Conservation (phyloP, 2,113 vertebrate species). For the Hystrix brachyura region DNA sequence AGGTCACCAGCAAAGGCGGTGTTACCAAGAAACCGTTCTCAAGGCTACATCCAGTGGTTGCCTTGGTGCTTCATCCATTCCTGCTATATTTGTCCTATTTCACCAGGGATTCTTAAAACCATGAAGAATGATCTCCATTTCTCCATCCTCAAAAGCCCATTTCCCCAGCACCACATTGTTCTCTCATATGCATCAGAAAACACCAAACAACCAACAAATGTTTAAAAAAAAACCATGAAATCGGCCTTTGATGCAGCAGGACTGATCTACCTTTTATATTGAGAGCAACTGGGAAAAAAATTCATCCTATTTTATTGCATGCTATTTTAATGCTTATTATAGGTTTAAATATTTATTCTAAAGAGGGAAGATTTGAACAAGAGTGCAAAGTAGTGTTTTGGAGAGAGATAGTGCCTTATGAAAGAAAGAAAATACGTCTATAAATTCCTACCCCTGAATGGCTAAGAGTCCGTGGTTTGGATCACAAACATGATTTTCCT, state of each 20-base stretch:
- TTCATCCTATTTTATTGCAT: not conserved
- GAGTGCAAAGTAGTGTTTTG: not conserved
- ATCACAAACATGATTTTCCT: not conserved
- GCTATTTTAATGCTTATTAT: not conserved
- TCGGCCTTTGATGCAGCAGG: not conserved
- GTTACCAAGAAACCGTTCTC: not conserved
- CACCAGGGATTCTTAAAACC: not conserved
- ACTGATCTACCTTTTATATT: not conserved
- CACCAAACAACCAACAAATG: not conserved
- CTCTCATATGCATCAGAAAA: not conserved
- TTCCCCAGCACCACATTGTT: not conserved
- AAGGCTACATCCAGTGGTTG: not conserved
- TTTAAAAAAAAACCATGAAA: not conserved
- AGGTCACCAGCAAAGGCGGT: not conserved
- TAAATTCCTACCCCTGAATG: not conserved
- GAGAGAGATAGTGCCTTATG: not conserved
- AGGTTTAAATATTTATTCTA: not conserved
- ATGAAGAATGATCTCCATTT: no score
- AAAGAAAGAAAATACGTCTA: not conserved
- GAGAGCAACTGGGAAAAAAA: not conserved
- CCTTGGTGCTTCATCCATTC: not conserved
- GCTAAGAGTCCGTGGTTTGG: not conserved
- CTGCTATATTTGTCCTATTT: not conserved
- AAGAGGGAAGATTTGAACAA: not conserved
- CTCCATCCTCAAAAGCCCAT: not conserved